Evolutionary conservation across 2,113 vertebrate species (phyloP).

Genomic region (Melanotaenia duboulayi): DNA sequence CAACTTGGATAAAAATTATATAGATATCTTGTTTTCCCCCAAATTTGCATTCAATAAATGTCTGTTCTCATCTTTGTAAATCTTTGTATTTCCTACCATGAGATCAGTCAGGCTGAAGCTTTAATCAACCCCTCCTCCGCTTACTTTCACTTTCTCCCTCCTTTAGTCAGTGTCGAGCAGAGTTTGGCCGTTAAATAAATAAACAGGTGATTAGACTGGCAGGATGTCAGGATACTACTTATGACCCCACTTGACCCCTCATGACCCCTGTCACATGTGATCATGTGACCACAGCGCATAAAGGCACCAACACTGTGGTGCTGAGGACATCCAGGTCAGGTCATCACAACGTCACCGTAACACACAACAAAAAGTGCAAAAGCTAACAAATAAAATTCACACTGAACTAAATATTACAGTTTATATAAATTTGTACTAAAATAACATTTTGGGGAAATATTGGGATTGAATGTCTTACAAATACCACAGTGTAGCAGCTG

Average conservation of each 20-base stretch:
- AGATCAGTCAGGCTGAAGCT: constrained; percentile 31
- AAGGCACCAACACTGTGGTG: not conserved
- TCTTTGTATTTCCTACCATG: not conserved
- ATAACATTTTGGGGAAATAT: no score
- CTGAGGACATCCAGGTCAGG: constrained; percentile 12
- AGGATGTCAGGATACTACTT: constrained; percentile 79
- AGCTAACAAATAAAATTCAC: no score
- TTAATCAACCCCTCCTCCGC: constrained; percentile 36
- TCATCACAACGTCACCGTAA: not conserved
- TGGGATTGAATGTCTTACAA: no score
- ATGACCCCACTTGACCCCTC: constrained; percentile 85
- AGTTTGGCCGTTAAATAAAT: constrained; percentile 68
- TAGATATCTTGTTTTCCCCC: not conserved
- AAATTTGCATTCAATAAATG: not conserved
- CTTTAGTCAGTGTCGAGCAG: constrained; percentile 29
- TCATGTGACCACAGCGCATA: constrained; percentile 77
- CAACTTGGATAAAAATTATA: not conserved
- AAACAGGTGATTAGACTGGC: constrained; percentile 78
- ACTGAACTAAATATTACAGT: no score
- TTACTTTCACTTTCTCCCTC: constrained; percentile 58
- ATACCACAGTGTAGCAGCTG: no score
- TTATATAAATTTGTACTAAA: no score
- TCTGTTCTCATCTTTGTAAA: not conserved
- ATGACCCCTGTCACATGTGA: constrained; percentile 81
- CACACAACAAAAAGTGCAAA: no score